Evolutionary conservation across 2,797 vertebrate species (phyloP).

Genomic region (Periparus ater): DNA sequence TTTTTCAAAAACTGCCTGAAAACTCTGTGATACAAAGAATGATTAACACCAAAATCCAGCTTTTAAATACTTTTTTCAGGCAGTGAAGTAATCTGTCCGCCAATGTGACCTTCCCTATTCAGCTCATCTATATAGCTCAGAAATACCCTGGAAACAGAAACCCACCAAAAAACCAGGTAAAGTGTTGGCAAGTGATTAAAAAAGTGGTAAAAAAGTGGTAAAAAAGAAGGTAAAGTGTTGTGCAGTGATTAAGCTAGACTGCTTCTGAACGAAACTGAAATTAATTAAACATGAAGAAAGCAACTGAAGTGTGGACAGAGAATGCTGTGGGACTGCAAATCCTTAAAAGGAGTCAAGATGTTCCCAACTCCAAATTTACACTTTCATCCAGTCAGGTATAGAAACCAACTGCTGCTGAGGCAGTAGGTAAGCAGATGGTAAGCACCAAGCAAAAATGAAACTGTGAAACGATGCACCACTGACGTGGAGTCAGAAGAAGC

Average conservation of each 20-base stretch:
- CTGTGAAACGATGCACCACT: background rate
- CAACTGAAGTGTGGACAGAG: slow-evolving; percentile 25
- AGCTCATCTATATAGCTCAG: background rate
- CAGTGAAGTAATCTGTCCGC: background rate
- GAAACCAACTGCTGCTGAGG: slow-evolving; percentile 24
- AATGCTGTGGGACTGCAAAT: background rate
- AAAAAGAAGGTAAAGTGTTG: background rate
- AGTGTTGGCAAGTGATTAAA: background rate
- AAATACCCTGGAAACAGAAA: background rate
- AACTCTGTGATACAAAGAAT: background rate
- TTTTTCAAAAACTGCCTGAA: background rate
- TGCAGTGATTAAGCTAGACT: slow-evolving; percentile 10
- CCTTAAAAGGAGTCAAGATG: slow-evolving; percentile 15
- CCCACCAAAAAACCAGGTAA: background rate
- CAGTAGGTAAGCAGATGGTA: slow-evolving; percentile 55
- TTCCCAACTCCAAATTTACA: slow-evolving; percentile 28
- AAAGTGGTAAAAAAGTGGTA: too few species aligned
- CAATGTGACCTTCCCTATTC: background rate
- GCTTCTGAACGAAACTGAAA: slow-evolving; percentile 29
- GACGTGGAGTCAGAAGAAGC: slow-evolving; percentile 29
- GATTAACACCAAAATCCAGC: background rate
- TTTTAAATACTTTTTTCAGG: background rate
- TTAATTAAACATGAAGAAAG: slow-evolving; percentile 42
- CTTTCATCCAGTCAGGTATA: slow-evolving; percentile 57
- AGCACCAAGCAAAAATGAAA: slow-evolving; percentile 24